A percentile compares a stretch with the other conserved stretches of the same genome.
These are phyloP conservation scores for Drosophila funebris DNA, from an alignment of 1,140 invertebrate species.

Conservation along the genomic window DNA sequence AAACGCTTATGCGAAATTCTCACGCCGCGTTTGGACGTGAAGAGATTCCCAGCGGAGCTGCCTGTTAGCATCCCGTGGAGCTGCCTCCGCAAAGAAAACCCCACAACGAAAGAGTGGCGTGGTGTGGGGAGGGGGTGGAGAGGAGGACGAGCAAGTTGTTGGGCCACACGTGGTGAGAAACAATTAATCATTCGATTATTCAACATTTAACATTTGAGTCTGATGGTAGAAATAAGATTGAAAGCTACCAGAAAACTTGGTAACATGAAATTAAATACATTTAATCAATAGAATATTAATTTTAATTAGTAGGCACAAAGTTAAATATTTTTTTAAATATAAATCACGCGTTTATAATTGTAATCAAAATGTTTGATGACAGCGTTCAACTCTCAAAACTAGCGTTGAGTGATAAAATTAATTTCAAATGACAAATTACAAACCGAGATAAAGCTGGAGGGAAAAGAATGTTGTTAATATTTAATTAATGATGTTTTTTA, in stretches of 20 bases:
- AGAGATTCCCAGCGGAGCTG: constrained; percentile 46
- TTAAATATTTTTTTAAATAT: constrained; percentile 42
- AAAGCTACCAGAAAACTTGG: constrained; percentile 57
- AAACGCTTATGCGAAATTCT: constrained; percentile 30
- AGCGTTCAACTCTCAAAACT: constrained; percentile 20
- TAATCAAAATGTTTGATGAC: constrained; percentile 29
- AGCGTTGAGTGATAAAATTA: constrained; percentile 43
- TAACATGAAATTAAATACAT: constrained; percentile 56
- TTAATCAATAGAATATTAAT: constrained; percentile 70
- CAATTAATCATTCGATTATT: constrained; percentile 76
- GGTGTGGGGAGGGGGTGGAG: background rate
- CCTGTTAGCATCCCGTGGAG: constrained; percentile 49
- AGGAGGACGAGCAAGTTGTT: background rate
- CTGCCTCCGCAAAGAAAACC: constrained; percentile 45
- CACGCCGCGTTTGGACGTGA: constrained; percentile 22
- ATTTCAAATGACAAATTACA: constrained; percentile 56
- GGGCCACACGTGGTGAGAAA: constrained; percentile 65
- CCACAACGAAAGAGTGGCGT: constrained; percentile 19
- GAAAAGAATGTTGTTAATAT: constrained; percentile 35
- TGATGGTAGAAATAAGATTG: constrained; percentile 18
- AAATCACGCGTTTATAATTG: constrained; percentile 27
- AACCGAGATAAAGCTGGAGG: background rate
- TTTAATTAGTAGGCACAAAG: constrained; percentile 56
- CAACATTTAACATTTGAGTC: constrained; percentile 45
- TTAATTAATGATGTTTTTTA: constrained; percentile 68